Evolutionary conservation across 2,888 invertebrate genomes (phyloP), one percentile per base, ranked within the genome.

Genomic region (Cyclophora albipunctata): DNA sequence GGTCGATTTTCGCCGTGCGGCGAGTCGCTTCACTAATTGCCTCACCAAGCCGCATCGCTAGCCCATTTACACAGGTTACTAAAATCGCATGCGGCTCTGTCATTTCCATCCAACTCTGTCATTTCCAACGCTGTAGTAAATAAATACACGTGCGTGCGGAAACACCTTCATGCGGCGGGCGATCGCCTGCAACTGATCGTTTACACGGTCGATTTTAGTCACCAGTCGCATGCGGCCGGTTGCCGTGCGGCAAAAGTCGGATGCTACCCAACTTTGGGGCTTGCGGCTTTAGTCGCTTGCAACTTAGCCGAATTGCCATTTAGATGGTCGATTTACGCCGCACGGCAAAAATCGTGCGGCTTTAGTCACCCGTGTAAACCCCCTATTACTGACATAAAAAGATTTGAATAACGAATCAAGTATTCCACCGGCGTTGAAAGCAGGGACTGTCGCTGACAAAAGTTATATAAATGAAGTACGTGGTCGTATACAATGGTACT

Each of bases 1-100:
- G 65, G 66, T 67, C 66, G 67, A 68, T 70, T 69, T 67, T 69
- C 62, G 66, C 65, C 64, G 65, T 71, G 65, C 66, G 67, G 63
- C 64, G 41, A 58, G 56, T 62, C 58, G 56, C 63, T 63, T 58
- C 57, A 57, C 56, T 34, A 58, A 60, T 60, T 49, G 57, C 58
- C 57, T 59, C 51, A 51, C 58, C 60, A 65, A 62, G 58, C 63
- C 63, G 62, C 63, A 66, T 66, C 60, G 66, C 64, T 63, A 68
- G 60, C 66, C 60, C 60, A 64, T 67, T 69, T 66, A 64, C 66
- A 67, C 63, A 1, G 68, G 59, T 67, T 55, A 69, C 62, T 66
- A 65, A 67, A 69, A 69, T 66, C 67, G 65, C 66, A 69, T 65
- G 67, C 67, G 64, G 61, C 62, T 71, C 61, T 1, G 65, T 67